Evolutionary conservation across 64 coral and sea anemone species (phyloP).

Genomic region (Dendronephthya gigantea): DNA sequence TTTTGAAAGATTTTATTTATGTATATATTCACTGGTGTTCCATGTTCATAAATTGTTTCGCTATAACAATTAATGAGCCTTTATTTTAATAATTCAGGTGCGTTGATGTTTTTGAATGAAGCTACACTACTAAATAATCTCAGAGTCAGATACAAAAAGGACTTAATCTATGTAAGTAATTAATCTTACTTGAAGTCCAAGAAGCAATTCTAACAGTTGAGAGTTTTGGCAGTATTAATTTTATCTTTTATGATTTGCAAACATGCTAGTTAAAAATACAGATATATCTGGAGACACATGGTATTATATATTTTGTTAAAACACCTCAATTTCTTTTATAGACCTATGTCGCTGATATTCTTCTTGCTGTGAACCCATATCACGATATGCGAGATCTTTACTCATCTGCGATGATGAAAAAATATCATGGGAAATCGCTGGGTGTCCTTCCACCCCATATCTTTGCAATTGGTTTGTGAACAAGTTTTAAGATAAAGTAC

Average conservation of each 20-base stretch:
- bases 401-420: constrained; percentile 60
- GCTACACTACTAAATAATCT: constrained; percentile 82
- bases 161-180: constrained; percentile 91
- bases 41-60: no score
- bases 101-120: constrained; percentile 89
- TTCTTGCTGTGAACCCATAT: constrained; percentile 91
- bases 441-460: constrained; percentile 88
- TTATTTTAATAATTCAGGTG: constrained; percentile 41
- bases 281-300: not conserved
- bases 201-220: no score
- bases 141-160: constrained; percentile 88
- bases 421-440: constrained; percentile 91
- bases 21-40: no score
- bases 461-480: constrained; percentile 99
- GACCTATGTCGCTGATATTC: constrained; percentile 95
- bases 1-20: no score
- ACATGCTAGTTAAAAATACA: not conserved
- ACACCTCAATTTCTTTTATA: no score
- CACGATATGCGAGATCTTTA: constrained; percentile 88
- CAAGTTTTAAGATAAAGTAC: no score
- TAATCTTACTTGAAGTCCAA: not conserved
- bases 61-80: no score
- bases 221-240: no score
- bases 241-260: no score
- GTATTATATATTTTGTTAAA: no score